A percentile compares a stretch with the other conserved stretches of the same genome.
Evolutionary conservation across 2,888 invertebrate genomes (phyloP).

Genomic region (Toxonevra muliebris): DNA sequence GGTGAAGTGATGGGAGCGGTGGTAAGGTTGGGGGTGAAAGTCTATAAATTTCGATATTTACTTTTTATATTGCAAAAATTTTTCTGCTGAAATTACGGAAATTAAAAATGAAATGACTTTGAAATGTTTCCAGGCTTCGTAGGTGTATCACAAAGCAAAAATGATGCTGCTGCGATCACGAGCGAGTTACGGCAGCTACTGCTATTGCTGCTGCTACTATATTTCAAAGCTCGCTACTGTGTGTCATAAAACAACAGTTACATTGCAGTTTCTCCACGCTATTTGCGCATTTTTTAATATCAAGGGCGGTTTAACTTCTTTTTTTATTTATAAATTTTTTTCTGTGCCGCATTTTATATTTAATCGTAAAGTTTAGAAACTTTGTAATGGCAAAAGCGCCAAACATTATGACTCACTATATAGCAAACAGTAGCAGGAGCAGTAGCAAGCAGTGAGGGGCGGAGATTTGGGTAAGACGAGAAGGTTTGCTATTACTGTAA

Average conservation of each 20-base stretch:
- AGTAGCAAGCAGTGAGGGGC: neutral
- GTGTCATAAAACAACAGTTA: slow-evolving; percentile 47
- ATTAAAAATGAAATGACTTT: slow-evolving; percentile 63
- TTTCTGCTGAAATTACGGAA: slow-evolving; percentile 66
- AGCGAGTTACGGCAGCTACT: slow-evolving; percentile 28
- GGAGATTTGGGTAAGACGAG: slow-evolving; percentile 1
- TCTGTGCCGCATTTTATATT: slow-evolving; percentile 49
- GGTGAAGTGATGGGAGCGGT: slow-evolving; percentile 1
- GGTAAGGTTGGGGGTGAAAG: slow-evolving; percentile 33
- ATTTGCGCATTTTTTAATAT: slow-evolving; percentile 64
- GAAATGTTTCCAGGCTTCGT: slow-evolving; percentile 40
- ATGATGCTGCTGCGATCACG: slow-evolving; percentile 23
- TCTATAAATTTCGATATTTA: slow-evolving; percentile 65
- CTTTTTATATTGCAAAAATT: slow-evolving; percentile 65
- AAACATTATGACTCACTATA: neutral
- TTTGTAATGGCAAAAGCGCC: slow-evolving; percentile 51
- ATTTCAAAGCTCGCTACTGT: neutral
- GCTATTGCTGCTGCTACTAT: slow-evolving; percentile 11
- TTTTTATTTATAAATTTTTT: slow-evolving; percentile 15
- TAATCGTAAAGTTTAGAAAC: slow-evolving; percentile 63
- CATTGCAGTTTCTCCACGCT: slow-evolving; percentile 42
- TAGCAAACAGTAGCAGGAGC: neutral
- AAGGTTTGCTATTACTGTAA: neutral
- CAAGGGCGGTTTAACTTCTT: slow-evolving; percentile 58
- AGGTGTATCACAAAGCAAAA: neutral